Base-by-base conservation (phyloP, 2,888 invertebrate species). In the Diarsia brunnea region DNA sequence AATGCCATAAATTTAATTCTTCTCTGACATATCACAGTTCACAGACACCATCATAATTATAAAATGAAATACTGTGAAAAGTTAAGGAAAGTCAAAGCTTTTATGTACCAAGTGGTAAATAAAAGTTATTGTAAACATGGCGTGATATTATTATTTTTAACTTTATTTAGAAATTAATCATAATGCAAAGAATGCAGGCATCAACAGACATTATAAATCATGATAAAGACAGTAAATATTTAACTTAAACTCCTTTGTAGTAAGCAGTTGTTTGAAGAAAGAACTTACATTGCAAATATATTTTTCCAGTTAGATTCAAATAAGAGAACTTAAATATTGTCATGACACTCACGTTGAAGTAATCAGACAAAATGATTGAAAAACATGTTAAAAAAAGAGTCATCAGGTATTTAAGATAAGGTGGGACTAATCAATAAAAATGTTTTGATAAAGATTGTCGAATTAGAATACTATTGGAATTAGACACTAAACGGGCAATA, bases 351-450 rank as follows among this genome's bases (percentile, higher is more conserved):
- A 82, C 51, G 53, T 51, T 51, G 11, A 31, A 49, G n/a, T 51
- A 58, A 73, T 58, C 55, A 61, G n/a, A 66, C 0, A 7, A 66
- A 66, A 45, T 61, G 3, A 82, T 69, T 61, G 65, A 61, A 69
- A 69, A 64, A 70, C 47, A 69, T 72, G 47, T 68, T 58, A 65
- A 53, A 65, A 53, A 16, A 64, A 67, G 45, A 67, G 45, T 65
- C 27, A 63, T 47, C 5, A 76, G 70, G 21, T 65, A 31, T 68
- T 63, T 51, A 16, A 63, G 61, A 78, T 73, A 73, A 83, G 10
- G 58, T 47, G n/a, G 61, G n/a, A 55, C 53, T 61, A 69, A 78
- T 82, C 65, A 72, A 81, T 69, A 2, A 64, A 72, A 38, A 77
- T 21, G 12, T 45, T 45, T 21, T 38, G 47, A 70, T 69, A 55